Evolutionary conservation across 1,140 invertebrate species (phyloP).

Genomic region (Trichonephila clavata): DNA sequence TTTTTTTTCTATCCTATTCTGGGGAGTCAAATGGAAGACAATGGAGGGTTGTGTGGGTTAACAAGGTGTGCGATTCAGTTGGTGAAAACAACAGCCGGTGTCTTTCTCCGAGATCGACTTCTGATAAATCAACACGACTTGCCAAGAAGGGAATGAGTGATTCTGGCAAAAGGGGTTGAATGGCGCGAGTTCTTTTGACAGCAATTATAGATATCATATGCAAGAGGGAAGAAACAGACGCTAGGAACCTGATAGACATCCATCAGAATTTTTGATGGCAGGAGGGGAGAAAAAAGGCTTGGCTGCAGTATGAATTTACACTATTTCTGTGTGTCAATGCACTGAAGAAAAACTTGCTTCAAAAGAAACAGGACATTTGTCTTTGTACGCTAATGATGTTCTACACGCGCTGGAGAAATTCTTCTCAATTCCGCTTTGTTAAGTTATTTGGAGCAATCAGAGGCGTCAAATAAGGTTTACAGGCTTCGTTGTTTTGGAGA

Average conservation of each 20-base stretch:
- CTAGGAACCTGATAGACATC: neutral
- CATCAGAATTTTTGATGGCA: neutral
- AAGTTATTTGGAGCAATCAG: no score
- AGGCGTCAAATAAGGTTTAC: no score
- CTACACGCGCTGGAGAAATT: no score
- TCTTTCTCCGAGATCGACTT: neutral
- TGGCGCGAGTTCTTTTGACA: neutral
- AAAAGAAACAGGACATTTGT: neutral
- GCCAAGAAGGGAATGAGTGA: neutral
- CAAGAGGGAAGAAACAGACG: neutral
- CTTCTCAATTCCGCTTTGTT: no score
- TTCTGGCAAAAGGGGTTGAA: neutral
- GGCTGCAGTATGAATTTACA: neutral
- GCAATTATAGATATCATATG: neutral
- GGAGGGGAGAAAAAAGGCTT: neutral
- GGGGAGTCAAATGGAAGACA: neutral
- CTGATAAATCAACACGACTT: neutral
- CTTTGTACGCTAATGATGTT: no score
- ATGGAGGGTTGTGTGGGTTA: neutral
- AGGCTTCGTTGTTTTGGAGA: no score
- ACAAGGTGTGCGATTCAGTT: constrained; percentile 1
- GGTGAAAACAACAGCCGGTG: neutral
- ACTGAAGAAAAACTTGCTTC: neutral
- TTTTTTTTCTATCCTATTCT: neutral
- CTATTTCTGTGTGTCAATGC: neutral